Evolutionary conservation across 2,113 vertebrate species (phyloP).

Genomic region (Callospermophilus lateralis): DNA sequence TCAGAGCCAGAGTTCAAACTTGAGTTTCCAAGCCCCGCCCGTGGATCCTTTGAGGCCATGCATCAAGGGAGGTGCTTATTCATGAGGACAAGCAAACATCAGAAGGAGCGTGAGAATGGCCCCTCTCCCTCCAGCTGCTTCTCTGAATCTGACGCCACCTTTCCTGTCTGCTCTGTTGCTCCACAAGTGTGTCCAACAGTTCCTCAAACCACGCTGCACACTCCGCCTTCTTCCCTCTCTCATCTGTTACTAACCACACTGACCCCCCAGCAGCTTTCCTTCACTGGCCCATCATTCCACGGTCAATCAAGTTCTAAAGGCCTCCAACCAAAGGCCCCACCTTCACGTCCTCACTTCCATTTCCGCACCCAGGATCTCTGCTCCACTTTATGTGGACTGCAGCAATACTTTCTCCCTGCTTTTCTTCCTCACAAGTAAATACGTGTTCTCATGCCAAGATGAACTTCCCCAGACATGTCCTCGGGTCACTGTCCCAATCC

Average conservation of each 20-base stretch:
- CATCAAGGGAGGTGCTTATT: background rate
- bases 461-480: background rate
- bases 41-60: fast-evolving
- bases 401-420: background rate
- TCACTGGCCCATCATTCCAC: background rate
- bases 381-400: fast-evolving
- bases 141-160: background rate
- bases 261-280: background rate
- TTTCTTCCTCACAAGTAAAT: background rate
- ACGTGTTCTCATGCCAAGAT: background rate
- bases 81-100: background rate
- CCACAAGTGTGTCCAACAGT: background rate
- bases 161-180: background rate
- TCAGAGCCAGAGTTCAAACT: background rate
- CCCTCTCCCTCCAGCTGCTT: background rate
- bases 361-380: fast-evolving
- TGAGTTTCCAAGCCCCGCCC: background rate
- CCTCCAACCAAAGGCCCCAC: background rate
- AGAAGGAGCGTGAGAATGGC: background rate
- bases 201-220: background rate
- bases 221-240: background rate
- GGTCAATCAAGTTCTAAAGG: background rate
- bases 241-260: background rate
- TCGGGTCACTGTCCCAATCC: background rate
- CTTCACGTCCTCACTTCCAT: background rate